phyloP scores from a whole-genome alignment of 2,888 invertebrate genomes.

The Calliphora vomitoria region DNA sequence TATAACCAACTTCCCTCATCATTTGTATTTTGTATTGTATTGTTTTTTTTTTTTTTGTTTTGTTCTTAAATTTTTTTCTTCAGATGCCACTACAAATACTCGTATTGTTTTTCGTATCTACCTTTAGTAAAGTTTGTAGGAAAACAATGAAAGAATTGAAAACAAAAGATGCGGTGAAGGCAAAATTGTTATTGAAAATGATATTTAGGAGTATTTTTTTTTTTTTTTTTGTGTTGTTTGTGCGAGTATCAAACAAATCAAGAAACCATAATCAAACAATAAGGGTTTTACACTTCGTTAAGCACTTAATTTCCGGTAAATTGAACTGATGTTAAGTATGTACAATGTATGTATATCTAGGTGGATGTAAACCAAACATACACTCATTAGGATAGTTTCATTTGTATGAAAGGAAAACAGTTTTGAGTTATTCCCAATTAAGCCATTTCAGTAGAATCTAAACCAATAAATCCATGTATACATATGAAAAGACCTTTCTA shows the following conservation, averaged over 20 bases:
- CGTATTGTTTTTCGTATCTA: conserved; percentile 1
- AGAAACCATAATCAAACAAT: conserved; percentile 52
- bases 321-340: conserved; percentile 31
- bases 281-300: conserved; percentile 67
- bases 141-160: background rate
- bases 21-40: no score
- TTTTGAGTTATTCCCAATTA: no score
- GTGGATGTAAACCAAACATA: background rate
- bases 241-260: conserved; percentile 42
- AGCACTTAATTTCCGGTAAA: conserved; percentile 72
- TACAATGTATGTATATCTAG: background rate
- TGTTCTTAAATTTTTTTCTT: no score
- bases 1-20: conserved; percentile 11
- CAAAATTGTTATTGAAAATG: conserved; percentile 23
- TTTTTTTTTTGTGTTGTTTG: background rate
- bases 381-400: no score
- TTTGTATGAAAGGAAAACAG: no score
- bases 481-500: no score
- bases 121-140: background rate
- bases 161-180: background rate
- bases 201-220: background rate
- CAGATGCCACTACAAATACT: background rate
- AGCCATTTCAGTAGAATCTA: no score
- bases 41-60: background rate
- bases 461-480: no score